Evolutionary conservation across 92 coral and sea anemone genomes (phyloP).

Genomic region (Phymanthus crucifer): DNA sequence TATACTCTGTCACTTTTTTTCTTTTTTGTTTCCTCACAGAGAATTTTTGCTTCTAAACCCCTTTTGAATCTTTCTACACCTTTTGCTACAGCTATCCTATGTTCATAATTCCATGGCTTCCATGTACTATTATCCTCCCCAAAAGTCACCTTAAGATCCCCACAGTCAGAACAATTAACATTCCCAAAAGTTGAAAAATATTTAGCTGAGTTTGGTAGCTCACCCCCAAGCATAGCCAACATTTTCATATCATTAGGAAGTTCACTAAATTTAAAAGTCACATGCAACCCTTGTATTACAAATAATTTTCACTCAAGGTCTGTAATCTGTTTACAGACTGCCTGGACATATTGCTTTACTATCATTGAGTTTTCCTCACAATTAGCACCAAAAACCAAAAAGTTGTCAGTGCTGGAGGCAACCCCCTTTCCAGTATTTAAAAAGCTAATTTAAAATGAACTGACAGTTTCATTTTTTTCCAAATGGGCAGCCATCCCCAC

Average conservation of each 20-base stretch:
- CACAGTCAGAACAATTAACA: constrained; percentile 45
- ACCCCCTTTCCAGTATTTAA: constrained; percentile 57
- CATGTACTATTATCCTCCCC: constrained; percentile 41
- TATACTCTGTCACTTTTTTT: constrained; percentile 29
- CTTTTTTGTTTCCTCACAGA: constrained; percentile 32
- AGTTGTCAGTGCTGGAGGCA: constrained; percentile 57
- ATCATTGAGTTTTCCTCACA: constrained; percentile 48
- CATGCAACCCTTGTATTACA: constrained; percentile 54
- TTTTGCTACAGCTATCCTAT: constrained; percentile 31
- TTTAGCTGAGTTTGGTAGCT: neutral
- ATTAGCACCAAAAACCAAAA: no score
- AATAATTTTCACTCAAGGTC: constrained; percentile 51
- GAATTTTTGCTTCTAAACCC: constrained; percentile 15
- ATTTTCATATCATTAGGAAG: constrained; percentile 65
- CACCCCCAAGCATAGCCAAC: no score
- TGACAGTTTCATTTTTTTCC: constrained; percentile 49
- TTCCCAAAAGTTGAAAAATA: constrained; percentile 55
- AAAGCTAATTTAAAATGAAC: constrained; percentile 53
- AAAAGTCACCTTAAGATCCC: constrained; percentile 50
- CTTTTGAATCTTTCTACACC: constrained; percentile 40
- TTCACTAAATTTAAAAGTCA: constrained; percentile 48
- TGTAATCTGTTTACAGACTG: constrained; percentile 49
- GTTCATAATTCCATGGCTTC: constrained; percentile 55
- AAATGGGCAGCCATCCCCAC: constrained; percentile 65
- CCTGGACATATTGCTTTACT: constrained; percentile 44